Percentiles rank a stretch among this genome's conserved stretches.
phyloP scores from a whole-genome alignment of 1,140 invertebrate genomes.

The Drosophila gunungcola region DNA sequence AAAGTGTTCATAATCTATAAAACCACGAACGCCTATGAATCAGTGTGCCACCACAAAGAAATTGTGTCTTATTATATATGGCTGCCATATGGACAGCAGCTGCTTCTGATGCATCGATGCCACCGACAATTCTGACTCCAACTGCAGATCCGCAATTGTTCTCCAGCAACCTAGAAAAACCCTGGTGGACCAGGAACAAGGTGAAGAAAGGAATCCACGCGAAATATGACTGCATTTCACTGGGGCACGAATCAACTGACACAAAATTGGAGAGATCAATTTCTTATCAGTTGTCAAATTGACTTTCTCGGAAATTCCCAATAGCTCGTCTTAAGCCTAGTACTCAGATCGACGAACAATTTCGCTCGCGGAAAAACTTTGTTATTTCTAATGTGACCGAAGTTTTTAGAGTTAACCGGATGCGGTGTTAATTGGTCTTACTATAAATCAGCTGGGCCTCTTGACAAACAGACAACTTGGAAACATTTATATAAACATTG shows the following conservation, averaged over 20 bases:
- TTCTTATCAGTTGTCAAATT: neutral
- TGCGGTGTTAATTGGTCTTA: too few relatives aligned
- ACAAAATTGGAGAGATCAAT: neutral
- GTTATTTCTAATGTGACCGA: too few relatives aligned
- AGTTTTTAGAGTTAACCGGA: too few relatives aligned
- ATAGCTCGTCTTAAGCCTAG: too few relatives aligned
- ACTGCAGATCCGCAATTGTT: neutral
- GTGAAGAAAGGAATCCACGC: neutral
- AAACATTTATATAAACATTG: too few relatives aligned
- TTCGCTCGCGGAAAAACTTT: too few relatives aligned
- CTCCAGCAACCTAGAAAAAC: neutral
- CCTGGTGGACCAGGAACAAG: neutral
- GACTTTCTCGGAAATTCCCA: neutral
- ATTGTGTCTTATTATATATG: neutral
- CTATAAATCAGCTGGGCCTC: too few relatives aligned
- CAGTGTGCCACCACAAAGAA: constrained; percentile 9
- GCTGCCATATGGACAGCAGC: neutral
- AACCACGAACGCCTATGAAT: constrained; percentile 6
- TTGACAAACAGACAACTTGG: too few relatives aligned
- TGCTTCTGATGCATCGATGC: too few relatives aligned
- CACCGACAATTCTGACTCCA: too few relatives aligned
- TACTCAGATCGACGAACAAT: too few relatives aligned
- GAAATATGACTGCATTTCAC: neutral
- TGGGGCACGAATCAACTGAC: neutral
- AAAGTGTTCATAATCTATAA: neutral